phyloP scores from a whole-genome alignment of 2,113 vertebrate genomes.

The Hassar affinis region DNA sequence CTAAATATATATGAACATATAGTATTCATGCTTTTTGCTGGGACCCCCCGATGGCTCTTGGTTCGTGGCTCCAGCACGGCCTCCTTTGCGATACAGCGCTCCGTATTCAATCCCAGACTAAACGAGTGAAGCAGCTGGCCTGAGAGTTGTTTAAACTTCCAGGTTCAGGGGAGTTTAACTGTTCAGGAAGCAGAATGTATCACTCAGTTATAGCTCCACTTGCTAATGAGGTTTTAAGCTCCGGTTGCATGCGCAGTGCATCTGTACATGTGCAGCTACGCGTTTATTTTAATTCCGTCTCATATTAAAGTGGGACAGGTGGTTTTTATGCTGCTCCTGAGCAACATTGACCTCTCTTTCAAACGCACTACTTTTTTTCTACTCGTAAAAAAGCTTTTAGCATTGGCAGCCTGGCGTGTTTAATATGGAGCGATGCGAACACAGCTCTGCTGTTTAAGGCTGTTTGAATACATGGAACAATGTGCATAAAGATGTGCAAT shows the following conservation, averaged over 20 bases:
- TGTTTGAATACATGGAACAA: not conserved
- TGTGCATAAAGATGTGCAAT: not conserved
- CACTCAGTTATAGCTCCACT: not conserved
- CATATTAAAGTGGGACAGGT: slow-evolving; percentile 27
- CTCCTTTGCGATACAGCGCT: too few relatives aligned
- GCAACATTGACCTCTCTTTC: slow-evolving; percentile 19
- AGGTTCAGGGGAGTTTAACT: slow-evolving; percentile 5
- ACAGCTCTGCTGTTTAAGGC: not conserved
- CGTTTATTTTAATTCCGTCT: slow-evolving; percentile 13
- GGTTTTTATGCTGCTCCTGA: slow-evolving; percentile 26
- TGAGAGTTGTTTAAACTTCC: not conserved
- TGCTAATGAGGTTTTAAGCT: slow-evolving; percentile 36
- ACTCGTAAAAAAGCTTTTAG: slow-evolving; percentile 10
- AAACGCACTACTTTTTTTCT: not conserved
- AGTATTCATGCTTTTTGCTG: too few relatives aligned
- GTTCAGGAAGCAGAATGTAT: not conserved
- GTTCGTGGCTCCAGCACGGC: too few relatives aligned
- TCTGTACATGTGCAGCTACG: slow-evolving; percentile 8
- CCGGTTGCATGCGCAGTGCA: not conserved
- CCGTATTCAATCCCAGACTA: not conserved
- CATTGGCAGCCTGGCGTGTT: not conserved
- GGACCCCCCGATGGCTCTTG: too few relatives aligned
- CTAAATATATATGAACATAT: too few relatives aligned
- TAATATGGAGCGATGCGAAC: not conserved
- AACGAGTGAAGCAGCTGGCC: not conserved